phyloP scores from a whole-genome alignment of 2,888 invertebrate genomes.

The Meiosimyza platycephala region DNA sequence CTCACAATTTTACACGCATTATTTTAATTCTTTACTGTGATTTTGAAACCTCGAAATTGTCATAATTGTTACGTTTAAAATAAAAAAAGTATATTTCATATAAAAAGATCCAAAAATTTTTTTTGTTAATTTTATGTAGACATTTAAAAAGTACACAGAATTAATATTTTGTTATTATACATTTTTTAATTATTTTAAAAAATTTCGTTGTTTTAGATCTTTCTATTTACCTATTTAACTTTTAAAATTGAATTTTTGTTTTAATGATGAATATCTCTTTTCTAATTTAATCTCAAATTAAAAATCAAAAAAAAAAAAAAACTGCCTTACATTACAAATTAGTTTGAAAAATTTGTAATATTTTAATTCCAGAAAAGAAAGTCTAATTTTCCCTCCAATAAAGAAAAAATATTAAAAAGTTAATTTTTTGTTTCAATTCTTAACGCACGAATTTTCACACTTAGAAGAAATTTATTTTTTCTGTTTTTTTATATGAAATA shows the following conservation, averaged over 20 bases:
- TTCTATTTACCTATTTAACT: constrained; percentile 46
- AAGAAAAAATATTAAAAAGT: not conserved
- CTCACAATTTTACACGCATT: constrained; percentile 32
- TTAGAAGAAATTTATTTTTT: constrained; percentile 37
- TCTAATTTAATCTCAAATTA: no score
- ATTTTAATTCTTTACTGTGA: constrained; percentile 37
- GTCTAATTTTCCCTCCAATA: constrained; percentile 32
- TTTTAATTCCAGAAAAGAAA: constrained; percentile 21
- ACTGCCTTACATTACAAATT: no score
- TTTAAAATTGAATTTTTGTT: not conserved
- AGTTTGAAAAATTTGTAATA: not conserved
- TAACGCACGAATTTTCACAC: constrained; percentile 1
- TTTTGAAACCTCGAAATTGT: constrained; percentile 64
- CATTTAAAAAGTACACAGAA: constrained; percentile 58
- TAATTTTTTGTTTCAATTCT: not conserved
- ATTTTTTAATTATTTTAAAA: constrained; percentile 24
- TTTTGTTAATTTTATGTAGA: constrained; percentile 48
- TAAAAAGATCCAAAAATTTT: constrained; percentile 49
- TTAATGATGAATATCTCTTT: no score
- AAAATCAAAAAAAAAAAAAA: no score
- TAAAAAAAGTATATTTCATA: constrained; percentile 40
- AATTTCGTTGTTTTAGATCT: constrained; percentile 12
- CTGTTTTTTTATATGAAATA: constrained; percentile 43
- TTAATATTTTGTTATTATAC: not conserved
- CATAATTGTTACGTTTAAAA: constrained; percentile 53